Evolutionary conservation across 2,888 invertebrate genomes (phyloP).

Genomic region (Sinopyrophorus schimmeli): DNA sequence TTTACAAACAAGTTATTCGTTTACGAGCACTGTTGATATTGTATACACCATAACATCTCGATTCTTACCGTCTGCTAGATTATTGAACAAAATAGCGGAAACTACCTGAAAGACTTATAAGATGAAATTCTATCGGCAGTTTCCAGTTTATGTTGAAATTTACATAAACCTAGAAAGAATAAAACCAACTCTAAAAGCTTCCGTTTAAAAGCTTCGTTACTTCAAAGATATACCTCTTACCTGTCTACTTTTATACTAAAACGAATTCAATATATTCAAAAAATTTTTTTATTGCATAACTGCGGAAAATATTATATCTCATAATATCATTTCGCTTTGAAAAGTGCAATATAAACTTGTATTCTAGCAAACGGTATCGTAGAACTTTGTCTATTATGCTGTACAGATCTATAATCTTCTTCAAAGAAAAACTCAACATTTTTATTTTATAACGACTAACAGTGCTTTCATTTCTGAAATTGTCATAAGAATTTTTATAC

Average conservation of each 20-base stretch:
- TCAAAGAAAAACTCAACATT: too few relatives aligned
- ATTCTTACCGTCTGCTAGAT: slow-evolving; percentile 30
- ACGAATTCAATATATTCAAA: too few relatives aligned
- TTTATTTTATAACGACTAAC: too few relatives aligned
- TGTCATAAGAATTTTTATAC: too few relatives aligned
- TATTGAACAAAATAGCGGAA: slow-evolving; percentile 32
- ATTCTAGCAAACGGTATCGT: too few relatives aligned
- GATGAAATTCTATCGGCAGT: slow-evolving; percentile 31
- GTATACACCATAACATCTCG: slow-evolving; percentile 41
- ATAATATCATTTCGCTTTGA: too few relatives aligned
- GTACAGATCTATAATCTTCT: too few relatives aligned
- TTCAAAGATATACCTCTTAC: neutral
- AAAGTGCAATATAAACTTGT: too few relatives aligned
- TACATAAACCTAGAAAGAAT: slow-evolving; percentile 29
- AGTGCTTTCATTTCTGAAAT: too few relatives aligned
- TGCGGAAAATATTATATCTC: too few relatives aligned
- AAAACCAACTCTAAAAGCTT: slow-evolving; percentile 26
- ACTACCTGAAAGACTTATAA: slow-evolving; percentile 30
- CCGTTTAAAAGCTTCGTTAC: slow-evolving; percentile 16
- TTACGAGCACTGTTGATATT: slow-evolving; percentile 47
- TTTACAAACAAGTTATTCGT: slow-evolving; percentile 48
- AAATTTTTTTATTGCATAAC: too few relatives aligned
- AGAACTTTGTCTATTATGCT: too few relatives aligned
- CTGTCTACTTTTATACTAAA: neutral
- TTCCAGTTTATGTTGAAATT: slow-evolving; percentile 30